Evolutionary conservation across 2,888 invertebrate species (phyloP), one percentile per base, ranked within the genome.

Genomic region (Macaria notata): DNA sequence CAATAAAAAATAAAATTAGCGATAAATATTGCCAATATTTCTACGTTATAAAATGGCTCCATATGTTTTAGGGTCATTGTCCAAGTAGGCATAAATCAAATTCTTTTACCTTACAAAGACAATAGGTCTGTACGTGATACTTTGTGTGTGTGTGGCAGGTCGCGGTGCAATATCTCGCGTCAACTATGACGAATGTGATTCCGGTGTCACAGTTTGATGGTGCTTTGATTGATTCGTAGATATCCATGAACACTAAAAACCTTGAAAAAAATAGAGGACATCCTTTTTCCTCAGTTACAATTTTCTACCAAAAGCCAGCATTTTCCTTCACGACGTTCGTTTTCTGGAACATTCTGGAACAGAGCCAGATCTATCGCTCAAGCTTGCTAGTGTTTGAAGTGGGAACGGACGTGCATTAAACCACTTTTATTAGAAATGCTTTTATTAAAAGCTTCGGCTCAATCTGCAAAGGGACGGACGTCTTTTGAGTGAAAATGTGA

Each of bases 391-490:
- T 72, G 72, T 76, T 75, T 79, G 79, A 79, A 78, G 75, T 65
- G 61, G 53, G 63, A 65, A 63, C 69, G 70, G 70, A 75, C 79
- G 72, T 74, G 75, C 74, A 79, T 80, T 76, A 75, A 74, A 74
- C 72, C 70, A 66, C 69, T 79, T 79, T 77, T 80, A 78, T 80
- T 78, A 75, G 69, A 73, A 71, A 73, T 70, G 67, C 69, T 77
- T 77, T 74, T 75, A 77, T 74, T 74, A 59, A 71, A 72, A 69
- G 70, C 64, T 68, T 57, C 58, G 64, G 61, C 54, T 66, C 60
- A 60, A 57, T 58, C 63, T 65, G 9, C 47, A 9, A 41, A 54
- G 43, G 31, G 55, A 19, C 52, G 44, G 31, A 4, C 39, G 33
- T 54, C 44, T 45, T 43, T 41, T n/a, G 42, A 57, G 52, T 54